Evolutionary conservation across 2,113 vertebrate genomes (phyloP), one percentile per base, ranked within the genome.

Genomic region (Melanerpes aurifrons): DNA sequence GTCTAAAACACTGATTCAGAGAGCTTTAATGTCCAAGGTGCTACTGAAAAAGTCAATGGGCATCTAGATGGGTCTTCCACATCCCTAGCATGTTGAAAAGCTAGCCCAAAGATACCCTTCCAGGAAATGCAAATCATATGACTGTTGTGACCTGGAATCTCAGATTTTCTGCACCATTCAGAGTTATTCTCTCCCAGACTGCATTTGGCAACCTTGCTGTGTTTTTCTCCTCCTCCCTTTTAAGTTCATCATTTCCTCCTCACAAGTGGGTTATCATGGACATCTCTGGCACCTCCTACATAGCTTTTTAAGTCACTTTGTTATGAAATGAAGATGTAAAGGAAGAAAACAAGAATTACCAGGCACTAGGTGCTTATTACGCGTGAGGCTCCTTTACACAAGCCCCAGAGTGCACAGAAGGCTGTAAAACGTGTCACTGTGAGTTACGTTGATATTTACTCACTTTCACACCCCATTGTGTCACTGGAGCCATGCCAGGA

Each of bases 211-310:
- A 77, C 12, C 61, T 56, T 74, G 63, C 53, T 43, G 6, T 0
- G 6, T 68, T 93, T 74, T 87, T 73, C 31, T 77, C 67, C 35
- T 79, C 47, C 61, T 82, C 48, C 53, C 56, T 85, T 83, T 85
- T 84, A 89, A 76, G 66, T 72, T 68, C 68, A 67, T 68, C 12
- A 70, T 80, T 82, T 95, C 73, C 73, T 90, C 69, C 75, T 84
- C 28, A 66, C 45, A 74, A 90, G 73, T 64, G 62, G 76, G 82
- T 92, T 96, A 92, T 82, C 63, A 80, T 9, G 61, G 78, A 86
- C 86, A 81, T 78, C 69, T 92, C 72, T 69, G 45, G 89, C 78
- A 91, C 84, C 82, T 94, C 84, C 94, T 71, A 91, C 81, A n/a
- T 61, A 74, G 82, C 76, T 90, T 89, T 92, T 83, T 22, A 83